Evolutionary conservation across 2,797 vertebrate genomes (phyloP).

Genomic region (Peromyscus melanophrys): DNA sequence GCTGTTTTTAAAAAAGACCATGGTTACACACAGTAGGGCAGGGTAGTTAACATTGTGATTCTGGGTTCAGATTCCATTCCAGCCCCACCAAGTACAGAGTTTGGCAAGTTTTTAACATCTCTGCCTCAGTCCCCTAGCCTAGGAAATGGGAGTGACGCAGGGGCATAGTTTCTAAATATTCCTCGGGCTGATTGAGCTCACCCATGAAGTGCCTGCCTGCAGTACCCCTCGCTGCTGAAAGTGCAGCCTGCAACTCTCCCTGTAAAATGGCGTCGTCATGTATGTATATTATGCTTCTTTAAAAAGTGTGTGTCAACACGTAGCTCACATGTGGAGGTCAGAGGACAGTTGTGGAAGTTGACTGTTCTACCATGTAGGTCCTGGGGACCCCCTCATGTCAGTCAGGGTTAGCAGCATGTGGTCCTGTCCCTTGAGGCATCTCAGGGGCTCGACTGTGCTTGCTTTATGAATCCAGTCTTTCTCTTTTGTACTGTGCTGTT

Average conservation of each 20-base stretch:
- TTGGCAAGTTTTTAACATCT: background rate
- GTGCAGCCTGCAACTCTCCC: background rate
- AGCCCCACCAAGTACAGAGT: background rate
- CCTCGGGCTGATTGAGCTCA: background rate
- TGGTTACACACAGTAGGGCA: background rate
- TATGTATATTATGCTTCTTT: no score
- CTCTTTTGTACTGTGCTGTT: background rate
- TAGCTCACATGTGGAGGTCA: background rate
- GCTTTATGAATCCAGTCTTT: background rate
- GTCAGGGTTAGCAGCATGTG: background rate
- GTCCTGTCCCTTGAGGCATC: no score
- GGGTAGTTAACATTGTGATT: background rate
- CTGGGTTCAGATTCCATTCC: background rate
- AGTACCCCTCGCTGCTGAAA: background rate
- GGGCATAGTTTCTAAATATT: background rate
- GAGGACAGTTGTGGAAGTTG: background rate
- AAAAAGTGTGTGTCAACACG: background rate
- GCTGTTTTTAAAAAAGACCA: background rate
- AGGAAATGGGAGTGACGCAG: background rate
- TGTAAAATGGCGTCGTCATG: background rate
- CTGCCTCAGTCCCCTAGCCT: background rate
- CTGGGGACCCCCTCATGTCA: background rate
- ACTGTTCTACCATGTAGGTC: background rate
- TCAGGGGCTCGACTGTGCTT: background rate
- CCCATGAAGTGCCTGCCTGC: no score